A percentile compares a stretch with the other conserved stretches of the same genome.
These are phyloP conservation scores for Neosalanx taihuensis DNA, from an alignment of 2,797 vertebrate species.

Conservation along the genomic window DNA sequence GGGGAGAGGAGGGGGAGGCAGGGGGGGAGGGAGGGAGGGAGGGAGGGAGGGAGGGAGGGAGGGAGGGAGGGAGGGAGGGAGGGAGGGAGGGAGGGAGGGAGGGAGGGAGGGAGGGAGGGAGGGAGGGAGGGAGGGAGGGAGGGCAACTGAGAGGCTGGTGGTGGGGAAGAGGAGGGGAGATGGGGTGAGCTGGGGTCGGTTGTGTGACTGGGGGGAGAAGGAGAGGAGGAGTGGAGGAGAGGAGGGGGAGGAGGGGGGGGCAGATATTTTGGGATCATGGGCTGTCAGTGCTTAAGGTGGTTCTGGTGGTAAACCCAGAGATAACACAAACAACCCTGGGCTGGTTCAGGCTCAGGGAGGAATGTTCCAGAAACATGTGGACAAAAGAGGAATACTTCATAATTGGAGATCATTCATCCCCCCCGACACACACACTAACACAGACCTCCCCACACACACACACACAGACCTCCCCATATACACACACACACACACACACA, in stretches of 20 bases:
- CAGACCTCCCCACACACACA: slow-evolving; percentile 24
- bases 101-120: slow-evolving; percentile 41
- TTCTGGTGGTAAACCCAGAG: slow-evolving; percentile 42
- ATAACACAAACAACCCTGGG: slow-evolving; percentile 33
- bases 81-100: slow-evolving; percentile 38
- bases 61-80: slow-evolving; percentile 50
- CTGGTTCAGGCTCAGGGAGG: slow-evolving; percentile 36
- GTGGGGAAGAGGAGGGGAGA: not conserved
- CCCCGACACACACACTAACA: not conserved
- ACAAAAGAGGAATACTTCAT: not conserved
- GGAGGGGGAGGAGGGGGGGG: slow-evolving; percentile 9
- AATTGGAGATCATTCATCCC: not conserved
- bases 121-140: slow-evolving; percentile 12
- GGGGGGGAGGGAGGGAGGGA: slow-evolving; percentile 43
- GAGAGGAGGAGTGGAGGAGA: slow-evolving; percentile 42
- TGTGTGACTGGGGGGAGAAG: slow-evolving; percentile 6
- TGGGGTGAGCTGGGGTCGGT: too few species aligned
- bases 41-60: slow-evolving; percentile 65
- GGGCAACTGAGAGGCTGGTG: slow-evolving; percentile 5
- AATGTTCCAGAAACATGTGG: slow-evolving; percentile 8
- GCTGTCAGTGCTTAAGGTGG: slow-evolving; percentile 59
- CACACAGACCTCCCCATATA: slow-evolving; percentile 30
- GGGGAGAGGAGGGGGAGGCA: not conserved
- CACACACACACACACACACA: slow-evolving; percentile 1
- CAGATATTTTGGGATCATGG: slow-evolving; percentile 75